Percentiles rank a stretch among this genome's conserved stretches.
These are phyloP conservation scores for Himalopsyche tibetana DNA, from an alignment of 2,888 invertebrate genomes.

Conservation along the genomic window DNA sequence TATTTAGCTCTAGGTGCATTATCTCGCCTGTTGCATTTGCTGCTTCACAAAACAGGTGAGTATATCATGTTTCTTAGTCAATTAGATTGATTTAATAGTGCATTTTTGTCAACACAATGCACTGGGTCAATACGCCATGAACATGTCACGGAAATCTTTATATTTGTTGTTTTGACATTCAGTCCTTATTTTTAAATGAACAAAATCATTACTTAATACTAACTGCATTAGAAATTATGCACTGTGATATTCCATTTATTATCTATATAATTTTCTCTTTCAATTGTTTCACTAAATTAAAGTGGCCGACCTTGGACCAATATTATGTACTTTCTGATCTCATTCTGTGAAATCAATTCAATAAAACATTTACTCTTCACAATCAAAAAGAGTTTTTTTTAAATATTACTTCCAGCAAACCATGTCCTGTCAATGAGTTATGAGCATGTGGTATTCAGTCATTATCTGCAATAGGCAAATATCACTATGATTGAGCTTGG, in stretches of 20 bases:
- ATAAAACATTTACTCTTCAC: conserved; percentile 63
- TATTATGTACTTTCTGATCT: conserved; percentile 60
- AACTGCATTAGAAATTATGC: conserved; percentile 53
- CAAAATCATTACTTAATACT: conserved; percentile 44
- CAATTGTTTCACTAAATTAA: conserved; percentile 49
- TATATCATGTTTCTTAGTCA: no score
- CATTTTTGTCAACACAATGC: no score
- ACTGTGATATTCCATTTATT: conserved; percentile 59
- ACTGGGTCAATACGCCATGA: no score
- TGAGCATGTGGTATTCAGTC: no score
- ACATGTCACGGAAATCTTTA: no score
- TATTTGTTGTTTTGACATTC: not conserved
- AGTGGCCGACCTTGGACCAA: conserved; percentile 55
- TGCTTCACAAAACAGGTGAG: no score
- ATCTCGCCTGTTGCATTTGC: no score
- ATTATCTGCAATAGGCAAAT: no score
- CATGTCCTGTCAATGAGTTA: not conserved
- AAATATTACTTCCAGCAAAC: not conserved
- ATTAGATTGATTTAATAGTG: no score
- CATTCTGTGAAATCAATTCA: conserved; percentile 56
- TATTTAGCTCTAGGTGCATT: no score
- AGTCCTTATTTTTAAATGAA: not conserved
- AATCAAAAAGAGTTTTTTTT: conserved; percentile 53
- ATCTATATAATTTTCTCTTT: conserved; percentile 45
- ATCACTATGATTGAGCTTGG: no score